phyloP scores from a whole-genome alignment of 2,888 invertebrate genomes.

The Dichetophora obliterata region DNA sequence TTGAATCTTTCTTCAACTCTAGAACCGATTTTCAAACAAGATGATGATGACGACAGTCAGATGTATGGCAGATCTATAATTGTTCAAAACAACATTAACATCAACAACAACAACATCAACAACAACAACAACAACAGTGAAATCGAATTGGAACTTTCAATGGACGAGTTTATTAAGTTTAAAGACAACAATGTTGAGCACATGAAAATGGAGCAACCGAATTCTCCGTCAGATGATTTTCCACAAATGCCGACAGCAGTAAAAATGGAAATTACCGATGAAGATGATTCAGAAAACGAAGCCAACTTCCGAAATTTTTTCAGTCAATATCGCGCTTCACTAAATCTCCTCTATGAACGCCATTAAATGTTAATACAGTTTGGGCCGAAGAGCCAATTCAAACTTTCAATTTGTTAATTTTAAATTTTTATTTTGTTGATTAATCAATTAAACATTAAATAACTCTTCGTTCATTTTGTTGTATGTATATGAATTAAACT shows the following conservation, averaged over 20 bases:
- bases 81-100: conserved; percentile 17
- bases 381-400: not conserved
- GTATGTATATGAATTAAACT: conserved; percentile 15
- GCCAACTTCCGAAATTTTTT: conserved; percentile 57
- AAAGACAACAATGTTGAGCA: conserved; percentile 44
- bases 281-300: conserved; percentile 54
- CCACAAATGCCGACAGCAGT: conserved; percentile 45
- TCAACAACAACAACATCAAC: no score
- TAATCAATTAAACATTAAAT: no score
- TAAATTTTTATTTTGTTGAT: no score
- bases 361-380: conserved; percentile 42
- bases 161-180: conserved; percentile 57
- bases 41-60: conserved; percentile 44
- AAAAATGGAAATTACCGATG: conserved; percentile 49
- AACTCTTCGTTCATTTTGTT: conserved; percentile 4
- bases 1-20: conserved; percentile 49
- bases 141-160: conserved; percentile 50
- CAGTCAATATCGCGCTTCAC: conserved; percentile 54
- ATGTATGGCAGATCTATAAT: not conserved
- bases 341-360: conserved; percentile 55
- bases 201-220: conserved; percentile 21
- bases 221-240: conserved; percentile 4
- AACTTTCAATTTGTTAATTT: no score
- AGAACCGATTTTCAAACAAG: conserved; percentile 53
- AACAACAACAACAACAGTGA: conserved; percentile 15